These are phyloP conservation scores for Cassiopea andromeda DNA, from an alignment of 30 jellyfish, hydroid and myxozoan genomes.

Conservation along the genomic window DNA sequence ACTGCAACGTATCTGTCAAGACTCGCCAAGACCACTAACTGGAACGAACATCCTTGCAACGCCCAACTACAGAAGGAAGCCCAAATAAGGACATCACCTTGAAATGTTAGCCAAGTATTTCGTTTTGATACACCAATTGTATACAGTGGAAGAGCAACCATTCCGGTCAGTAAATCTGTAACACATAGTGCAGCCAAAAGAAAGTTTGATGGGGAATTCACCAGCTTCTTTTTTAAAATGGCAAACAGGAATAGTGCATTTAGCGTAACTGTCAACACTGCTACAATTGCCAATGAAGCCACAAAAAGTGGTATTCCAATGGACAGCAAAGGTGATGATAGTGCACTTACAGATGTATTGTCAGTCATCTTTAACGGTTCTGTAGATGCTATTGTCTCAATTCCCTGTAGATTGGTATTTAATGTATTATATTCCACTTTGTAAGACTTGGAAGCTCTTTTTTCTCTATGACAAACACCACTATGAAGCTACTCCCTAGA, in stretches of 20 bases:
- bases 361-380: background rate
- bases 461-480: too few relatives aligned
- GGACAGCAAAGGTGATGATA: background rate
- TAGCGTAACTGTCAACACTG: background rate
- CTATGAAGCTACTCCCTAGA: too few relatives aligned
- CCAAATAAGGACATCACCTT: background rate
- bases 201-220: background rate
- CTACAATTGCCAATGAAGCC: background rate
- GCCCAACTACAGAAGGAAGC: background rate
- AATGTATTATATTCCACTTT: too few relatives aligned
- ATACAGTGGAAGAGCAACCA: background rate
- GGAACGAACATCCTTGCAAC: slow-evolving; percentile 20
- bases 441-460: too few relatives aligned
- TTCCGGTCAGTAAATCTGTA: background rate
- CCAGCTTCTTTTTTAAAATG: background rate
- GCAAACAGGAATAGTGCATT: background rate
- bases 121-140: background rate
- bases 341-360: background rate
- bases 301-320: background rate
- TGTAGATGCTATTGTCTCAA: too few relatives aligned
- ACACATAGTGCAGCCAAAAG: background rate
- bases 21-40: slow-evolving; percentile 19
- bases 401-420: background rate
- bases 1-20: slow-evolving; percentile 29
- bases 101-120: background rate